Conservation (phyloP, 2,888 invertebrate species). For the Strigamia transsilvanica region DNA sequence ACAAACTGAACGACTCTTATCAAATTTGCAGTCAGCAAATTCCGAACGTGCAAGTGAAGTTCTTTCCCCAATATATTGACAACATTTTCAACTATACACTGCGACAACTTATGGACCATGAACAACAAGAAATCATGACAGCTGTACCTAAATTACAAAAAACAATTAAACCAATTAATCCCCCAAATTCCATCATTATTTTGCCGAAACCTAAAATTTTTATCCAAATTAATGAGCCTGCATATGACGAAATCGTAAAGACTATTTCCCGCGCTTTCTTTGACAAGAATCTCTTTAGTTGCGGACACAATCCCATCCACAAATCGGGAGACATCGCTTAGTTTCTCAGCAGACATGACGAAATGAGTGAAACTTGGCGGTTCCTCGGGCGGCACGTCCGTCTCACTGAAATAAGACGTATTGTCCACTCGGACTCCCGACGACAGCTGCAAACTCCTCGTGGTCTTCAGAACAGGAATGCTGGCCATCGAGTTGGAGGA, state of each 20-base stretch:
- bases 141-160: neutral
- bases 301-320: neutral
- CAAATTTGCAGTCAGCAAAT: conserved; percentile 2
- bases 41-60: neutral
- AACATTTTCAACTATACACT: neutral
- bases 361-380: neutral
- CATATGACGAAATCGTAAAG: conserved; percentile 3
- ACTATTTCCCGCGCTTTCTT: neutral
- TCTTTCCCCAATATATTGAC: neutral
- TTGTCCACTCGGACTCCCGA: neutral
- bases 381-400: neutral
- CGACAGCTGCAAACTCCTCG: neutral
- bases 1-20: conserved; percentile 15
- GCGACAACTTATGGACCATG: neutral
- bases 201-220: conserved; percentile 2
- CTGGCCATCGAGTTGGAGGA: neutral
- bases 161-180: too few relatives aligned
- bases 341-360: neutral
- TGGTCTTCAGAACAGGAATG: neutral
- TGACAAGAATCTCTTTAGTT: neutral
- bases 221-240: neutral
- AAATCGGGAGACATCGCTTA: neutral
- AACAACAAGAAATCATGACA: conserved; percentile 9
- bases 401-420: neutral
- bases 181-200: too few relatives aligned